Conservation (phyloP, 2,797 vertebrate genomes). For the Bovichtus diacanthus region DNA sequence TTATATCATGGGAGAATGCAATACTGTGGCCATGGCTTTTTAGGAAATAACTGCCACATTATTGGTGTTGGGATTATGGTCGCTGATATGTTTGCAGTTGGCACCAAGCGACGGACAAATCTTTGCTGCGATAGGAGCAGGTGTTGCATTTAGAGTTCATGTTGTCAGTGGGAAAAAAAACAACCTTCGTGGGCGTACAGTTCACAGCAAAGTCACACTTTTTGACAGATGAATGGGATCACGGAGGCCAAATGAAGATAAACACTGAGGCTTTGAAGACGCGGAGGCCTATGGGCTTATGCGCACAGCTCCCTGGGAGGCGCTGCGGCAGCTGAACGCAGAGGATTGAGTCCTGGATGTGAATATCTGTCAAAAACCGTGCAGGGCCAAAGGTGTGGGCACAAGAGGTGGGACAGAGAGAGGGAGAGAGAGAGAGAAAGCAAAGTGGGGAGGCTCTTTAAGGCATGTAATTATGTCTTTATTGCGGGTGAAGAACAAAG, state of each 20-base stretch:
- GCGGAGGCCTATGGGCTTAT: constrained; percentile 17
- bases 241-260: constrained; percentile 12
- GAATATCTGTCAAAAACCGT: constrained; percentile 63
- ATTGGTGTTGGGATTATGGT: constrained; percentile 22
- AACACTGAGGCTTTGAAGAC: constrained; percentile 43
- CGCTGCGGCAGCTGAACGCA: constrained; percentile 38
- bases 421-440: constrained; percentile 59
- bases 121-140: constrained; percentile 22
- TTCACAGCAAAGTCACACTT: constrained; percentile 8
- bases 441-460: constrained; percentile 75
- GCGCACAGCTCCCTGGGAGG: constrained; percentile 10
- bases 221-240: constrained; percentile 28
- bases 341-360: constrained; percentile 43
- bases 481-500: constrained; percentile 84
- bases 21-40: constrained; percentile 15
- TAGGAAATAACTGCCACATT: constrained; percentile 28
- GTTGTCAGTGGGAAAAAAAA: constrained; percentile 42
- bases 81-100: constrained; percentile 19
- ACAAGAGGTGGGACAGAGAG: neutral
- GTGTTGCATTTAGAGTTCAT: constrained; percentile 28
- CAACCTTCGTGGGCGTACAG: neutral
- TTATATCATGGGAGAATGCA: constrained; percentile 27
- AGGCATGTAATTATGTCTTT: constrained; percentile 85
- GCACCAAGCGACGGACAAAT: neutral
- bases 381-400: constrained; percentile 62